Evolutionary conservation across 2,797 vertebrate genomes (phyloP), one percentile per base, ranked within the genome.

Genomic region (Cossypha niveicapilla): DNA sequence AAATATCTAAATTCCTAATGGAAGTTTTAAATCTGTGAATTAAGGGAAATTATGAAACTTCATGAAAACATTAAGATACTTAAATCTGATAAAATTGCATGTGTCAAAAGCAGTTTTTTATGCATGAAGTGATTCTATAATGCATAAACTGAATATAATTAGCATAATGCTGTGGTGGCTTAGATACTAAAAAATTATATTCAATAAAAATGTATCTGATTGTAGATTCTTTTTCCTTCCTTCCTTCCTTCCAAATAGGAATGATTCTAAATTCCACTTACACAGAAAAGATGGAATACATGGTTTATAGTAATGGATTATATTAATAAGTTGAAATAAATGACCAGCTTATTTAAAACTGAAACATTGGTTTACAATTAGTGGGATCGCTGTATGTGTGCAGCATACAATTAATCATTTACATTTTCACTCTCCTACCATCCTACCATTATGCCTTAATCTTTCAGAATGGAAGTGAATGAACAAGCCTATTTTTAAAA

Each of bases 41-140:
- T 32, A 65, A 47, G 50, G 24, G 13, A 54, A 77, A 74, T 35
- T 3, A 35, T 9, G 3, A 42, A 61, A 48, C 37, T 53, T 19
- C 19, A 19, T 30, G 6, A 65, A 90, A 84, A 53, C 8, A 24
- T 32, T 32, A 37, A 45, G 39, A 28, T 15, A 8, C 21, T 53
- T 48, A 47, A 61, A 58, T 50, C 5, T 60, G 27, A 25, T 60
- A 73, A 65, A 75, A 54, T 63, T 37, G 11, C 1, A 0, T 28
- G 27, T 70, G 21, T 21, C 48, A 39, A 51, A 76, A 68, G 14
- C 32, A 67, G 2, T 19, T 60, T 39, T 56, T 73, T 30, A 47
- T 0, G 0, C 24, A 28, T 50, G 13, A 50, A 51, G 14, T 37
- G 22, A 30, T 86, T 66, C 11, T 0, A 0, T 70, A 48, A 44